Conservation (phyloP, 2,113 vertebrate species). For the zebrafish (Danio rerio) region DNA sequence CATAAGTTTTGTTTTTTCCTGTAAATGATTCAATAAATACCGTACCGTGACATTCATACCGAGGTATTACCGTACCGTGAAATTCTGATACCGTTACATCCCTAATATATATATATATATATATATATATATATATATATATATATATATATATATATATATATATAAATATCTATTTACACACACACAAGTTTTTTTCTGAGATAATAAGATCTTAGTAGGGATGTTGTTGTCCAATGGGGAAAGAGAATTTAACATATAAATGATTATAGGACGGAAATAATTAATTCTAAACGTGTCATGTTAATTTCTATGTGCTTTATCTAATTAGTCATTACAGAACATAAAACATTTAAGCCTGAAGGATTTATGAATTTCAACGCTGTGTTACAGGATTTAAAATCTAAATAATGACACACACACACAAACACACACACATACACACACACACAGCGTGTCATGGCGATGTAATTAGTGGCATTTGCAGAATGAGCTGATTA, state of each 20-base stretch:
- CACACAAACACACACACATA: neutral
- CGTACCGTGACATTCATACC: too few species aligned
- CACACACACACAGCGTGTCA: conserved; percentile 11
- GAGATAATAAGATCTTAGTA: neutral
- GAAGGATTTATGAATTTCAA: conserved; percentile 39
- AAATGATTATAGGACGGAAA: neutral
- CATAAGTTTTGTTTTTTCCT: too few species aligned
- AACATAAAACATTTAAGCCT: conserved; percentile 28
- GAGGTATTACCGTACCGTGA: too few species aligned
- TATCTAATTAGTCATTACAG: conserved; percentile 28
- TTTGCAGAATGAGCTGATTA: conserved; percentile 27
- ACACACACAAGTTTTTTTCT: too few species aligned
- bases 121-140: too few species aligned
- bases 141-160: too few species aligned
- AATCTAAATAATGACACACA: conserved; percentile 24
- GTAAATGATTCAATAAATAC: too few species aligned
- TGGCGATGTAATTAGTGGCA: conserved; percentile 1
- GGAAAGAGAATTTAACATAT: neutral
- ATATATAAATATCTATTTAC: too few species aligned
- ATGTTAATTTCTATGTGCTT: conserved; percentile 12
- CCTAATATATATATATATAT: too few species aligned
- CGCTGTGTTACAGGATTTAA: conserved; percentile 8
- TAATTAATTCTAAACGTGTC: neutral
- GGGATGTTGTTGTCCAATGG: neutral
- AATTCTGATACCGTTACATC: too few species aligned